These are phyloP conservation scores for Eurystomus gularis DNA, from an alignment of 2,113 vertebrate genomes.

Conservation along the genomic window DNA sequence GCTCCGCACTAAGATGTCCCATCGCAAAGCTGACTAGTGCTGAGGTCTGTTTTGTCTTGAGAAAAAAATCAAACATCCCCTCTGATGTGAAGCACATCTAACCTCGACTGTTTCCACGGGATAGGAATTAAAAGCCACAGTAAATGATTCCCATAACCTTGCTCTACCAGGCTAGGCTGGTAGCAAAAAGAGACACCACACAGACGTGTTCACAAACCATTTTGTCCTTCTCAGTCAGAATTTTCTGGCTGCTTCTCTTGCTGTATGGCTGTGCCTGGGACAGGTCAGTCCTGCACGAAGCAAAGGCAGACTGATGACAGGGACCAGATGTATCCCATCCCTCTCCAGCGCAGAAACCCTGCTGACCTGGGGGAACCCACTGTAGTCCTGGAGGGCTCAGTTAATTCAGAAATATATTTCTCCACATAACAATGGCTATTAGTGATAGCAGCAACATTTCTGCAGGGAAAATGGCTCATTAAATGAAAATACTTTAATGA, in stretches of 20 bases:
- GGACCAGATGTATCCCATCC: neutral
- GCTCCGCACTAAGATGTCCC: neutral
- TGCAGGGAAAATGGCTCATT: neutral
- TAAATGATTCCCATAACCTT: neutral
- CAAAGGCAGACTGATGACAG: neutral
- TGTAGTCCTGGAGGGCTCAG: neutral
- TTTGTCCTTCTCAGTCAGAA: neutral
- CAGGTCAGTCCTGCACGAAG: neutral
- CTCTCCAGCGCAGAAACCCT: neutral
- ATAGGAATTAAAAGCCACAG: neutral
- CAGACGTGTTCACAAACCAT: neutral
- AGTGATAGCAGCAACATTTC: neutral
- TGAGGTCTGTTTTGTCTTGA: neutral
- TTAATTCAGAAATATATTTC: neutral
- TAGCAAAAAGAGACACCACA: neutral
- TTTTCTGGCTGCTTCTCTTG: neutral
- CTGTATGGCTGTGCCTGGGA: neutral
- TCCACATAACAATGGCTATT: neutral
- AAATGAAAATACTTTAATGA: neutral
- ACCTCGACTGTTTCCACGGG: neutral
- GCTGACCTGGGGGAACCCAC: neutral
- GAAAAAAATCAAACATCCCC: neutral
- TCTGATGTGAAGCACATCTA: neutral
- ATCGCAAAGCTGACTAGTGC: neutral
- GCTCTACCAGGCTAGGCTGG: neutral